A percentile compares a stretch with the other conserved stretches of the same genome.
These are phyloP conservation scores for Apis laboriosa DNA, from an alignment of 1,140 invertebrate genomes.

Conservation along the genomic window DNA sequence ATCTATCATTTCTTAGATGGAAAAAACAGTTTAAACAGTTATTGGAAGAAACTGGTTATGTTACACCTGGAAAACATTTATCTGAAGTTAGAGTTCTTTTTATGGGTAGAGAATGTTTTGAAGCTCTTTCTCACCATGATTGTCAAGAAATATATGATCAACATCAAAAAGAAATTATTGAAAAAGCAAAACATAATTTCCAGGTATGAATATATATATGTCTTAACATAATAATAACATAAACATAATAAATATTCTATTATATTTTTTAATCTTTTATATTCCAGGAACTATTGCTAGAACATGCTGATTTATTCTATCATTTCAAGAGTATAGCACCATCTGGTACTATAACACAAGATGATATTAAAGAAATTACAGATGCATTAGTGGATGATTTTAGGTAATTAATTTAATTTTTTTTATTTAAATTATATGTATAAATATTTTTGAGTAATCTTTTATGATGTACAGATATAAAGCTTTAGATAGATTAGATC, in stretches of 20 bases:
- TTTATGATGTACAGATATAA: constrained; percentile 87
- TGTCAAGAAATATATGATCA: constrained; percentile 96
- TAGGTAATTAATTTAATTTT: constrained; percentile 81
- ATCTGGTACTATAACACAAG: constrained; percentile 94
- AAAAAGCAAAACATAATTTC: constrained; percentile 95
- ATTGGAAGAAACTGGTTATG: constrained; percentile 96
- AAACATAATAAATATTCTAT: background rate
- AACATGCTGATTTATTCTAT: constrained; percentile 97
- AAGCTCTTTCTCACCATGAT: constrained; percentile 93
- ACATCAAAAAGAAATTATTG: constrained; percentile 95
- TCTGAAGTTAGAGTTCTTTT: constrained; percentile 96
- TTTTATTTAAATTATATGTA: background rate
- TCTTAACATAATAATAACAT: background rate
- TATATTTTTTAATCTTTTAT: constrained; percentile 45
- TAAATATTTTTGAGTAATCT: constrained; percentile 4
- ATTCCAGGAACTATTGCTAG: constrained; percentile 92
- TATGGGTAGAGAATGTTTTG: constrained; percentile 97
- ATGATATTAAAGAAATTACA: constrained; percentile 96
- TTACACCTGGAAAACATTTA: constrained; percentile 95
- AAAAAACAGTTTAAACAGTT: constrained; percentile 96
- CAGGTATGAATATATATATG: constrained; percentile 80
- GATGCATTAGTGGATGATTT: constrained; percentile 95
- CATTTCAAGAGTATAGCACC: constrained; percentile 95
- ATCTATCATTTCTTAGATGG: constrained; percentile 82
- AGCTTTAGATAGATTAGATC: constrained; percentile 94